These are phyloP conservation scores for Vulpes lagopus DNA, from an alignment of 2,113 vertebrate genomes.

Conservation along the genomic window DNA sequence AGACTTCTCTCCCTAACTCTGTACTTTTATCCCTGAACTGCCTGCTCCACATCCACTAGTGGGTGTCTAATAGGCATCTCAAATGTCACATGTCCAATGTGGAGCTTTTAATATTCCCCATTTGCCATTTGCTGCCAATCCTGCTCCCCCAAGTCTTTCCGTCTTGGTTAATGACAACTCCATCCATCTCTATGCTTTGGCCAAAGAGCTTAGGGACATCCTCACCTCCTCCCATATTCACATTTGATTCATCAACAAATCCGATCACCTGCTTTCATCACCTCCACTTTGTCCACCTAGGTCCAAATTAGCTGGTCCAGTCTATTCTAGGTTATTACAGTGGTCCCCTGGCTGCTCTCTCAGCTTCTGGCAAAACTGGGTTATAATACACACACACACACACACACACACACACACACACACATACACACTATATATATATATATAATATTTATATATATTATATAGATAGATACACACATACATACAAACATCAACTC, in stretches of 20 bases:
- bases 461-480: background rate
- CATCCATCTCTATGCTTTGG: background rate
- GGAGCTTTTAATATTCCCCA: background rate
- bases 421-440: background rate
- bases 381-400: background rate
- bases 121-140: background rate
- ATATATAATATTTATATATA: too few relatives aligned
- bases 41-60: background rate
- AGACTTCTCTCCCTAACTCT: background rate
- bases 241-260: slow-evolving; percentile 6
- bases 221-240: background rate
- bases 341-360: background rate
- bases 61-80: background rate
- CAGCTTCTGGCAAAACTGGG: background rate
- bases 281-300: background rate
- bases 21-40: background rate
- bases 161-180: background rate
- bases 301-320: background rate
- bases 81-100: background rate
- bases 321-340: background rate
- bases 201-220: background rate
- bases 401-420: background rate
- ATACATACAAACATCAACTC: background rate
- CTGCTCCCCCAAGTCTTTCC: background rate
- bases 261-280: background rate